phyloP scores from a whole-genome alignment of 2,888 invertebrate species.

The Acanthosepion pharaonis region DNA sequence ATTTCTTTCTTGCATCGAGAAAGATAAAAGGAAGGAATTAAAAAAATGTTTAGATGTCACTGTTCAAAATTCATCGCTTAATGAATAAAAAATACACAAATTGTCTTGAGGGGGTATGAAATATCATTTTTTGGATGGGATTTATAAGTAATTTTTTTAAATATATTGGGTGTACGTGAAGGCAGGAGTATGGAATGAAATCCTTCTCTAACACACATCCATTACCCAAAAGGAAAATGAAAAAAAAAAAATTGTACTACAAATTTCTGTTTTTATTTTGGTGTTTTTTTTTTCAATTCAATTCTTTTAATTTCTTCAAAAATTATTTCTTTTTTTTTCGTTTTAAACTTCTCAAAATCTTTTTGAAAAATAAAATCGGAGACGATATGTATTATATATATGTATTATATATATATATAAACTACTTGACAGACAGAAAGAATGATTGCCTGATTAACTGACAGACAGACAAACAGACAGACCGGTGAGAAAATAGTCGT shows the following conservation, averaged over 20 bases:
- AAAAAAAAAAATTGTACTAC: constrained; percentile 2
- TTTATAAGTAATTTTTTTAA: neutral
- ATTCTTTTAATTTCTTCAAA: neutral
- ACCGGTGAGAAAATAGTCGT: too few relatives aligned
- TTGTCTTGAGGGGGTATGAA: neutral
- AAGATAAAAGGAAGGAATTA: neutral
- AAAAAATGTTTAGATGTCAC: neutral
- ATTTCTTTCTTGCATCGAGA: neutral
- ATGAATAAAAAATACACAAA: neutral
- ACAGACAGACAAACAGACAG: too few relatives aligned
- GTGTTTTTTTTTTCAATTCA: constrained; percentile 33
- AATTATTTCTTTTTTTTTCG: neutral
- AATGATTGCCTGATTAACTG: too few relatives aligned
- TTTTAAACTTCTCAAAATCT: neutral
- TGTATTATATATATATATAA: neutral
- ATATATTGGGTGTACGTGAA: neutral
- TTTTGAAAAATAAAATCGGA: neutral
- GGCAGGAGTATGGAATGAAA: neutral
- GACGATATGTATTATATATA: constrained; percentile 20
- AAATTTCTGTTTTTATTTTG: neutral
- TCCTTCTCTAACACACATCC: neutral
- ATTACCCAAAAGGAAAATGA: neutral
- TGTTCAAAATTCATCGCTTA: neutral
- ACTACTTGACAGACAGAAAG: neutral
- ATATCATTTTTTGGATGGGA: neutral